Base-by-base conservation (phyloP, 2,888 invertebrate genomes). In the Dynastes maya region DNA sequence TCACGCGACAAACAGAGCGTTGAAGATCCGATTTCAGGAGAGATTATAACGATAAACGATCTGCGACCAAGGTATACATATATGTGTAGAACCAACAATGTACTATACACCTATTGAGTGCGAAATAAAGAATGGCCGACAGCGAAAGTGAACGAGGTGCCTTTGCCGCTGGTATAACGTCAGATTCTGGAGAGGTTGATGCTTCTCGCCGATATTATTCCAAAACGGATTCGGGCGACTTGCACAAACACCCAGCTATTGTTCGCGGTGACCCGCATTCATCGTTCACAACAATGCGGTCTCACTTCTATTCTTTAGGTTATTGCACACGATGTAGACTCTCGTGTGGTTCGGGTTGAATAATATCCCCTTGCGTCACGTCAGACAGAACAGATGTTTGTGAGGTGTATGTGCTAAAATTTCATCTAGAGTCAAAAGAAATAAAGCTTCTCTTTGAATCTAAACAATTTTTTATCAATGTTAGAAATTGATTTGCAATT, bases 201-300 rank as follows among this genome's bases (percentile, higher is more conserved):
- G 16, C 40, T 9, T 22, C 61, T 37, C 32, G 29, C 22, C 37
- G n/a, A 40, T 13, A 37, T 37, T 8, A 6, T 32, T n/a, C 11
- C 6, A n/a, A 32, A 32, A 32, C n/a, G 37, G n/a, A 16, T 65
- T 65, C 16, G 40, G 37, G 40, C 65, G 40, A 16, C 65, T 65
- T 16, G 65, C 40, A 37, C 40, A 37, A 65, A 40, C 32, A 45
- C 40, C 65, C 40, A 13, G 22, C 65, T 16, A 65, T 65, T 65
- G 65, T 65, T 65, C 40, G 40, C 16, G 65, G 40, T 65, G 65
- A 45, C 65, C 65, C 65, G 40, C 65, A 65, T 65, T 65, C 40
- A 40, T 37, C 40, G 37, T 2, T 37, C 16, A 40, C 40, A 40
- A 65, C 40, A 65, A 65, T 65, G 65, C 65, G 40, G 65, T 65